A percentile compares a stretch with the other conserved stretches of the same genome.
phyloP scores from a whole-genome alignment of 2,888 invertebrate species.

The Resseliella maxima region DNA sequence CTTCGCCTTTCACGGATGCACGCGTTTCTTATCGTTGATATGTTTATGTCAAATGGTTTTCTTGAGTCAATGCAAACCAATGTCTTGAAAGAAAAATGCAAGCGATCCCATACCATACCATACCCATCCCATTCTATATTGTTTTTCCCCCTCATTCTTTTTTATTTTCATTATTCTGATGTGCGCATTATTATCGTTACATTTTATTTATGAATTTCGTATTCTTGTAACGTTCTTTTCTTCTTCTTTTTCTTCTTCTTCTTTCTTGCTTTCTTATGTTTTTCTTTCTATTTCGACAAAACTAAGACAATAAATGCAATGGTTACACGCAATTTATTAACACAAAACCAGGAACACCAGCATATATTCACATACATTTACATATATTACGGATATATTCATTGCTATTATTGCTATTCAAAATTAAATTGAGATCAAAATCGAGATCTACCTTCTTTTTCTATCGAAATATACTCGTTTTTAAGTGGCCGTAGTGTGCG shows the following conservation, averaged over 20 bases:
- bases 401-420: conserved; percentile 20
- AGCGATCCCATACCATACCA: conserved; percentile 6
- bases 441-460: conserved; percentile 14
- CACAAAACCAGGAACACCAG: conserved; percentile 18
- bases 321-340: conserved; percentile 54
- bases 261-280: background rate
- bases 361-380: conserved; percentile 52
- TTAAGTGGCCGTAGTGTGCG: background rate
- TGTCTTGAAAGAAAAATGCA: conserved; percentile 46
- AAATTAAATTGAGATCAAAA: conserved; percentile 41
- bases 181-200: conserved; percentile 43
- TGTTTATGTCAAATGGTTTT: conserved; percentile 21
- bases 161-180: conserved; percentile 5
- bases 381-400: conserved; percentile 41
- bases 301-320: conserved; percentile 35
- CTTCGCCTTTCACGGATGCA: conserved; percentile 54
- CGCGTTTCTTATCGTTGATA: conserved; percentile 7
- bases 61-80: background rate
- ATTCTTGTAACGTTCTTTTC: conserved; percentile 41
- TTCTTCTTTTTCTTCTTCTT: background rate
- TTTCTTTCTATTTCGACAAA: background rate
- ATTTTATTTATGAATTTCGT: conserved; percentile 46
- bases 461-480: background rate
- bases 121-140: background rate
- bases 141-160: conserved; percentile 8